phyloP scores from a whole-genome alignment of 2,888 invertebrate genomes.

The Apodemia hepburni region DNA sequence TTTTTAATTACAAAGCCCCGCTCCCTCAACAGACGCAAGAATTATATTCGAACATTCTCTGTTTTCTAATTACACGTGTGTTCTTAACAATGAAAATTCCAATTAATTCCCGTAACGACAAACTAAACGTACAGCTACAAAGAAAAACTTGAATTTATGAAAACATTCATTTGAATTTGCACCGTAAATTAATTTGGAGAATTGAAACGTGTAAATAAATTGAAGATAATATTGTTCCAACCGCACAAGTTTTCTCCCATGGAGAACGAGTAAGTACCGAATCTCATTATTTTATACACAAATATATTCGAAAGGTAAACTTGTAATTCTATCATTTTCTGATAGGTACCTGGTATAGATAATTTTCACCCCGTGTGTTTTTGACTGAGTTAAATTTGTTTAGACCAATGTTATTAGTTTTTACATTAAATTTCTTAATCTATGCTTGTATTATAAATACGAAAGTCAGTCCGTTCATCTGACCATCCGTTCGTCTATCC shows the following conservation, averaged over 20 bases:
- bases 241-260: conserved; percentile 42
- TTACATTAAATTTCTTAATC: too few relatives aligned
- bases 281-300: conserved; percentile 11
- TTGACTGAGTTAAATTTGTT: neutral
- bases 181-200: conserved; percentile 62
- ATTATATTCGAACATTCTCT: conserved; percentile 48
- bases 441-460: too few relatives aligned
- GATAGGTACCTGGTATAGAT: neutral
- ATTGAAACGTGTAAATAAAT: conserved; percentile 55
- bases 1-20: conserved; percentile 38
- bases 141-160: conserved; percentile 43
- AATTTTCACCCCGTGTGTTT: too few relatives aligned
- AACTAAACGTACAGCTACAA: conserved; percentile 56
- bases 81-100: conserved; percentile 63
- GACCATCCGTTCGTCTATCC: too few relatives aligned
- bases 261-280: conserved; percentile 13
- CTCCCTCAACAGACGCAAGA: conserved; percentile 39
- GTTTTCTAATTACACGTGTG: conserved; percentile 64
- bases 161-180: conserved; percentile 43
- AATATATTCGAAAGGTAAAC: neutral
- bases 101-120: conserved; percentile 59
- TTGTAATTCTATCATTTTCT: neutral
- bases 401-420: too few relatives aligned
- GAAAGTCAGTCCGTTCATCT: too few relatives aligned
- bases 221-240: conserved; percentile 47